Evolutionary conservation across 2,888 invertebrate species (phyloP).

Genomic region (Agrilus cyanescens): DNA sequence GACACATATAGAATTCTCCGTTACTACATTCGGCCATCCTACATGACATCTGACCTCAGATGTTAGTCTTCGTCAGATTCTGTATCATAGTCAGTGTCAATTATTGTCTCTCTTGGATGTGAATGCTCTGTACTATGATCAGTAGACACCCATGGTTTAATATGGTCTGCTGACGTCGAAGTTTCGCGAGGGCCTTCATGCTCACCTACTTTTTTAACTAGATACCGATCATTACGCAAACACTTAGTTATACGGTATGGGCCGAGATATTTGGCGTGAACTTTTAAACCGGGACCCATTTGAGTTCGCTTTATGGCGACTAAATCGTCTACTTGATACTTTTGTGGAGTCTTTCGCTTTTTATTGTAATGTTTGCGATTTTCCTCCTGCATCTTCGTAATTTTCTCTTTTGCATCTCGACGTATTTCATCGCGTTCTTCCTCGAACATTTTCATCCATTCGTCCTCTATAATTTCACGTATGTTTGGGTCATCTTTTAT

Average conservation of each 20-base stretch:
- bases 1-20: too few relatives aligned
- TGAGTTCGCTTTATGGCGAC: slow-evolving; percentile 27
- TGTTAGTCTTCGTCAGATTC: too few relatives aligned
- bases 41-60: too few relatives aligned
- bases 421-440: slow-evolving; percentile 10
- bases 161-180: too few relatives aligned
- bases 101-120: too few relatives aligned
- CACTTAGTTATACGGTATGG: slow-evolving; percentile 20
- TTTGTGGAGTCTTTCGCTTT: slow-evolving; percentile 8
- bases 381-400: slow-evolving; percentile 15
- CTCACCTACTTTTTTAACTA: too few relatives aligned
- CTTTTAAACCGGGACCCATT: slow-evolving; percentile 23
- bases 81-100: too few relatives aligned
- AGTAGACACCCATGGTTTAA: too few relatives aligned
- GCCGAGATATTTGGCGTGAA: slow-evolving; percentile 23
- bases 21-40: too few relatives aligned
- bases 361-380: slow-evolving; percentile 10
- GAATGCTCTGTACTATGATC: too few relatives aligned
- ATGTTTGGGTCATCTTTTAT: slow-evolving; percentile 14
- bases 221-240: too few relatives aligned
- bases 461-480: slow-evolving; percentile 13
- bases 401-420: slow-evolving; percentile 10
- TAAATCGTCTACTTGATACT: slow-evolving; percentile 16
- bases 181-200: too few relatives aligned
- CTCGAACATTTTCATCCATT: slow-evolving; percentile 10